Percentiles rank a stretch among this genome's conserved stretches.
Conservation (phyloP, 2,113 vertebrate genomes). For the Grus americana region DNA sequence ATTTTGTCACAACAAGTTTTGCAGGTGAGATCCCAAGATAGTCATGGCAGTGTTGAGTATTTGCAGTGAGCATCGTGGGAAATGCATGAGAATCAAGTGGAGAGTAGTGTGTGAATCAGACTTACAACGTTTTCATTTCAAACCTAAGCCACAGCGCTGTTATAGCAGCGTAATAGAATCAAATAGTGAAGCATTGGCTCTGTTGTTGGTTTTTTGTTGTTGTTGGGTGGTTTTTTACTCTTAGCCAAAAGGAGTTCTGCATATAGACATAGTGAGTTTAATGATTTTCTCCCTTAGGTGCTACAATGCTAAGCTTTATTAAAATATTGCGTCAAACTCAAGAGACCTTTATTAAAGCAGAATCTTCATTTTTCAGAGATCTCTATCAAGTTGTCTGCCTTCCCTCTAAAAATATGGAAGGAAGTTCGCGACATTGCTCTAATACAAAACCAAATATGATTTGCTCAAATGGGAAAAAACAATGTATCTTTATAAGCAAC, state of each 20-base stretch:
- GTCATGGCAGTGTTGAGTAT: not conserved
- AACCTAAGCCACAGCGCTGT: not conserved
- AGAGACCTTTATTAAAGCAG: not conserved
- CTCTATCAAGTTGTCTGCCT: not conserved
- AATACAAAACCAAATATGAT: not conserved
- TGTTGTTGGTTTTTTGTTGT: not conserved
- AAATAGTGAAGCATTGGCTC: not conserved
- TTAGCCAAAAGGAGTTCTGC: not conserved
- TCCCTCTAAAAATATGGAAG: not conserved
- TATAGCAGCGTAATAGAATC: not conserved
- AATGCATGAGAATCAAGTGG: not conserved
- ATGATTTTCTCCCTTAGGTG: not conserved
- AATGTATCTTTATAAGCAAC: not conserved
- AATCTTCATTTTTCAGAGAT: not conserved
- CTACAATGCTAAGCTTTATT: not conserved
- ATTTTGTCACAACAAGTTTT: not conserved
- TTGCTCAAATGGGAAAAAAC: not conserved
- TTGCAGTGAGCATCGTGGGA: not conserved
- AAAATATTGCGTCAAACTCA: not conserved
- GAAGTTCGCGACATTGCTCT: not conserved
- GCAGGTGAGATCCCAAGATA: not conserved
- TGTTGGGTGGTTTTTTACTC: not conserved
- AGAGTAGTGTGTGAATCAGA: not conserved
- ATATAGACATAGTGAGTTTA: not conserved
- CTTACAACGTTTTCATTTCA: not conserved